These are phyloP conservation scores for Trachelus stipa DNA, from an alignment of 2,888 invertebrate genomes.

Conservation along the genomic window DNA sequence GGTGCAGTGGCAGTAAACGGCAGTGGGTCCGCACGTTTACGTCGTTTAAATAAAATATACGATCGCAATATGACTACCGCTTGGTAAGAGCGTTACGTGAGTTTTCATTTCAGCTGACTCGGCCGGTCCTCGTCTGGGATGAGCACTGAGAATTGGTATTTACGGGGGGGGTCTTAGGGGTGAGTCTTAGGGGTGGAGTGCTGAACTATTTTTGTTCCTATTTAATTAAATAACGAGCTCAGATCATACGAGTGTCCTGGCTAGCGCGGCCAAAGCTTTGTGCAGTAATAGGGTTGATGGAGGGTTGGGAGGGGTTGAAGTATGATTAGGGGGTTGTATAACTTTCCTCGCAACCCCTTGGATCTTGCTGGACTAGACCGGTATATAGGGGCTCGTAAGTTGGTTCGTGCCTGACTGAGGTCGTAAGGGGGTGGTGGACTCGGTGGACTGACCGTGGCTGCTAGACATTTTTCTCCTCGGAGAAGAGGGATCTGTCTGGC, in stretches of 20 bases:
- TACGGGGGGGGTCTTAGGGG: neutral
- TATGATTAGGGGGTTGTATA: neutral
- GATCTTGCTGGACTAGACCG: neutral
- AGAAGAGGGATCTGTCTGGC: conserved; percentile 1
- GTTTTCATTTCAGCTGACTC: neutral
- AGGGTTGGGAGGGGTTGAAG: neutral
- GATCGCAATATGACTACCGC: neutral
- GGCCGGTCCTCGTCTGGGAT: neutral
- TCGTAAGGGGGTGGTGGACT: neutral
- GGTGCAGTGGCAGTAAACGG: neutral
- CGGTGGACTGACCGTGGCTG: neutral
- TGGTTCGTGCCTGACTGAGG: neutral
- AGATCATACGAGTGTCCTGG: neutral
- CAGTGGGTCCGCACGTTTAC: neutral
- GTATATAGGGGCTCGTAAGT: neutral
- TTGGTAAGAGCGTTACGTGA: neutral
- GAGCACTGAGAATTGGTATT: neutral
- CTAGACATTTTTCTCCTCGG: neutral
- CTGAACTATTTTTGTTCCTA: neutral
- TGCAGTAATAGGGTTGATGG: neutral
- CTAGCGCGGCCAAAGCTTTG: neutral
- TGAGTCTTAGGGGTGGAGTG: neutral
- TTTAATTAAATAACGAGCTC: neutral
- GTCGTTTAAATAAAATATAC: neutral
- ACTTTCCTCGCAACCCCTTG: neutral